A percentile compares a stretch with the other conserved stretches of the same genome.
phyloP scores from a whole-genome alignment of 2,888 invertebrate genomes.

The Microctonus hyperodae region DNA sequence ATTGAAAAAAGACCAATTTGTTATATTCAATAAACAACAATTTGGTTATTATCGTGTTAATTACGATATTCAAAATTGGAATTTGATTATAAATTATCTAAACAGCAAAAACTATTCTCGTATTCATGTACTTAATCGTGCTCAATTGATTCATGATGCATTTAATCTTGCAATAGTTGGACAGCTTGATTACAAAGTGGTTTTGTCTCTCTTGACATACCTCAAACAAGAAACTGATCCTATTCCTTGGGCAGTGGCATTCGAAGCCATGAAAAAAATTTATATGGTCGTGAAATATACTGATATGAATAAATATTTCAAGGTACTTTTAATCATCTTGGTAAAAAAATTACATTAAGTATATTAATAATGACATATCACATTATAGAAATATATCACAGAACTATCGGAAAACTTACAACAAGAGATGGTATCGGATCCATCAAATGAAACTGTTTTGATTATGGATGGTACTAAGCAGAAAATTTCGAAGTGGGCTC shows the following conservation, averaged over 20 bases:
- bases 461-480: constrained; percentile 49
- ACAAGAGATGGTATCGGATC: constrained; percentile 45
- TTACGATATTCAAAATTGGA: constrained; percentile 59
- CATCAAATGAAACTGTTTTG: constrained; percentile 45
- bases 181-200: constrained; percentile 63
- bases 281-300: constrained; percentile 63
- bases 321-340: constrained; percentile 30
- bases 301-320: constrained; percentile 65
- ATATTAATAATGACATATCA: background rate
- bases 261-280: constrained; percentile 62
- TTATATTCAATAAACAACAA: constrained; percentile 71
- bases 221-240: constrained; percentile 70
- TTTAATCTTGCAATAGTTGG: constrained; percentile 60
- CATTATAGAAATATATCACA: constrained; percentile 51
- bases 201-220: constrained; percentile 65
- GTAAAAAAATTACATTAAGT: background rate
- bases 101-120: constrained; percentile 25
- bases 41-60: constrained; percentile 65
- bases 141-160: constrained; percentile 67
- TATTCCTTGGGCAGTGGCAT: constrained; percentile 74
- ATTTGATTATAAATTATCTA: constrained; percentile 48
- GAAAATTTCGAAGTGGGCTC: constrained; percentile 57
- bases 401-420: constrained; percentile 49
- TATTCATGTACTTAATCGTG: constrained; percentile 64
- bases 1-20: constrained; percentile 65